Percentiles rank a stretch among this genome's conserved stretches.
Conservation (phyloP, 2,113 vertebrate species). For the Entelurus aequoreus region DNA sequence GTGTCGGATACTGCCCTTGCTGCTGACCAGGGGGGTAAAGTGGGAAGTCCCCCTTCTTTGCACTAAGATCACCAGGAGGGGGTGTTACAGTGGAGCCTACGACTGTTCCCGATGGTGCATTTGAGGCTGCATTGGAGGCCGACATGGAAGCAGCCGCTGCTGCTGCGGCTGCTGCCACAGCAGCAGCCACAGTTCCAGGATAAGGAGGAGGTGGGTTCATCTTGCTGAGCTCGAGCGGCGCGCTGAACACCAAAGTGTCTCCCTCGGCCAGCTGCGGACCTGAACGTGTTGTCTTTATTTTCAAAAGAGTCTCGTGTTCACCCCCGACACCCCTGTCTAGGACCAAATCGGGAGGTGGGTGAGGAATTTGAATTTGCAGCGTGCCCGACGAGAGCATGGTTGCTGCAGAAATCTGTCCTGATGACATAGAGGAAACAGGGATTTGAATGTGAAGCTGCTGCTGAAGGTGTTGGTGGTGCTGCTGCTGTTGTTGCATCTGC, state of each 20-base stretch:
- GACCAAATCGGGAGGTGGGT: slow-evolving; percentile 62
- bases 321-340: slow-evolving; percentile 58
- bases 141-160: slow-evolving; percentile 64
- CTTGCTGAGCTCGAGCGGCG: slow-evolving; percentile 82
- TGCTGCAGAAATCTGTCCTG: slow-evolving; percentile 52
- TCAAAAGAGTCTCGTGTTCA: slow-evolving; percentile 81
- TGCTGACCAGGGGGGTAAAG: slow-evolving; percentile 72
- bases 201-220: slow-evolving; percentile 87
- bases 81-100: slow-evolving; percentile 53
- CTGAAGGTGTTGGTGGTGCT: slow-evolving; percentile 61
- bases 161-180: slow-evolving; percentile 54
- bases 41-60: slow-evolving; percentile 84
- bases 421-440: slow-evolving; percentile 55
- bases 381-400: slow-evolving; percentile 58
- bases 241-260: slow-evolving; percentile 79
- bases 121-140: slow-evolving; percentile 37
- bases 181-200: slow-evolving; percentile 79
- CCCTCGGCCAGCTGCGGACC: slow-evolving; percentile 80
- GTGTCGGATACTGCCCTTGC: slow-evolving; percentile 80
- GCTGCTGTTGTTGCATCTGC: slow-evolving; percentile 39
- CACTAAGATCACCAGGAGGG: slow-evolving; percentile 72
- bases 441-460: slow-evolving; percentile 70
- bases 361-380: slow-evolving; percentile 71
- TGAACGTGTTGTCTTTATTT: slow-evolving; percentile 75
- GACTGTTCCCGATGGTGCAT: slow-evolving; percentile 47